Evolutionary conservation across 2,888 invertebrate species (phyloP).

Genomic region (Papilio gigon): DNA sequence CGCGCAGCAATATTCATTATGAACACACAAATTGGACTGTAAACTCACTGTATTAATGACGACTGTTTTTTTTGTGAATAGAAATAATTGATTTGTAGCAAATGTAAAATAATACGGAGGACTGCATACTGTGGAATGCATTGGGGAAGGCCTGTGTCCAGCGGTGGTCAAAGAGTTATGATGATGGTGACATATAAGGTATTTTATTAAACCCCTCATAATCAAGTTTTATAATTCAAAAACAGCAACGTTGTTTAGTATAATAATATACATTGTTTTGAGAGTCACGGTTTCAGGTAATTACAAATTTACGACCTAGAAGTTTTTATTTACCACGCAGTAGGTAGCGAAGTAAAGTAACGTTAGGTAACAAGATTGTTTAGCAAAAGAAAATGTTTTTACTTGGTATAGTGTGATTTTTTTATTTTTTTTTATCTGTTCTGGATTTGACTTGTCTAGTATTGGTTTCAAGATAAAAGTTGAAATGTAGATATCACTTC

Average conservation of each 20-base stretch:
- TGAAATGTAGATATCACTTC: neutral
- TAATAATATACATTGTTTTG: neutral
- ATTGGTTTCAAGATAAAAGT: conserved; percentile 6
- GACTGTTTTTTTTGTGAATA: neutral
- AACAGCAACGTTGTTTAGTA: neutral
- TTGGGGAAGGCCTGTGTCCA: too few relatives aligned
- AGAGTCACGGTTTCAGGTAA: conserved; percentile 17
- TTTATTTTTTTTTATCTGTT: neutral
- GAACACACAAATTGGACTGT: neutral
- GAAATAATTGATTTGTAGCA: neutral
- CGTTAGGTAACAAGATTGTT: neutral
- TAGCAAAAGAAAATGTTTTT: neutral
- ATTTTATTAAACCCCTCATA: too few relatives aligned
- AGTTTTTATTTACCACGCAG: conserved; percentile 1
- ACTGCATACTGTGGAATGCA: too few relatives aligned
- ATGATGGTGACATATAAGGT: too few relatives aligned
- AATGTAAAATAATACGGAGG: too few relatives aligned
- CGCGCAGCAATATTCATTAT: neutral
- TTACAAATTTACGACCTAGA: conserved; percentile 22
- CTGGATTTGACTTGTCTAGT: neutral
- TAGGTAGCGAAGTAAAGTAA: neutral
- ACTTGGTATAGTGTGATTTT: neutral
- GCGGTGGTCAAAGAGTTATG: too few relatives aligned
- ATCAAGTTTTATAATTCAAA: neutral
- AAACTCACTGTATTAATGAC: neutral